Evolutionary conservation across 2,113 vertebrate genomes (phyloP).

Genomic region (Brachypodius melanocephalos): DNA sequence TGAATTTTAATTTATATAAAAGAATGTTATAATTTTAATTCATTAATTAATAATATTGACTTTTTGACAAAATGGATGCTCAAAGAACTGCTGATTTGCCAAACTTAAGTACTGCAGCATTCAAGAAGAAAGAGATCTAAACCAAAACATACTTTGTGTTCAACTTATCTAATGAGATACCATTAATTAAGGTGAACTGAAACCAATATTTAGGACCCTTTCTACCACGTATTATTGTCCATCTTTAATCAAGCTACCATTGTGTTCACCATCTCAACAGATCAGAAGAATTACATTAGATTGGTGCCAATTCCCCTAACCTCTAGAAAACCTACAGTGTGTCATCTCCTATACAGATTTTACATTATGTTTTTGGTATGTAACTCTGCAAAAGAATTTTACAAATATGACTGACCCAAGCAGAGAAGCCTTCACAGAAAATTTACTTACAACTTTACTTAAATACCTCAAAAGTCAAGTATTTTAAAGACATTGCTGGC

Average conservation of each 20-base stretch:
- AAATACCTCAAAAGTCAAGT: neutral
- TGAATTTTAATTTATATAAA: neutral
- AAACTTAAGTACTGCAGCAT: neutral
- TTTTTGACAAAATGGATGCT: neutral
- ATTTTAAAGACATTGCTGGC: neutral
- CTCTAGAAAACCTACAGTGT: too few species aligned
- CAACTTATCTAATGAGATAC: neutral
- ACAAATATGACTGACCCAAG: too few species aligned
- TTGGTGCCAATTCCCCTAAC: too few species aligned
- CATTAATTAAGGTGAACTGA: neutral
- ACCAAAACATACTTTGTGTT: neutral
- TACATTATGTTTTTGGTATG: too few species aligned
- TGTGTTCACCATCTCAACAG: too few species aligned
- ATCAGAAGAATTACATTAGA: too few species aligned
- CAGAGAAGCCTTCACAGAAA: too few species aligned
- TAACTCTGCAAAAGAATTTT: too few species aligned
- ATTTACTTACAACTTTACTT: neutral
- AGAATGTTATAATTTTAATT: neutral
- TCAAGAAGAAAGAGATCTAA: neutral
- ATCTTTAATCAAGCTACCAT: too few species aligned
- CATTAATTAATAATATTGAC: neutral
- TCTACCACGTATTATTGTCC: neutral
- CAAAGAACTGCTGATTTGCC: neutral
- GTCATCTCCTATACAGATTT: too few species aligned
- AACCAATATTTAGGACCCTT: neutral